Base-by-base conservation (phyloP, 2,797 vertebrate species). In the Lepilemur septentrionalis region DNA sequence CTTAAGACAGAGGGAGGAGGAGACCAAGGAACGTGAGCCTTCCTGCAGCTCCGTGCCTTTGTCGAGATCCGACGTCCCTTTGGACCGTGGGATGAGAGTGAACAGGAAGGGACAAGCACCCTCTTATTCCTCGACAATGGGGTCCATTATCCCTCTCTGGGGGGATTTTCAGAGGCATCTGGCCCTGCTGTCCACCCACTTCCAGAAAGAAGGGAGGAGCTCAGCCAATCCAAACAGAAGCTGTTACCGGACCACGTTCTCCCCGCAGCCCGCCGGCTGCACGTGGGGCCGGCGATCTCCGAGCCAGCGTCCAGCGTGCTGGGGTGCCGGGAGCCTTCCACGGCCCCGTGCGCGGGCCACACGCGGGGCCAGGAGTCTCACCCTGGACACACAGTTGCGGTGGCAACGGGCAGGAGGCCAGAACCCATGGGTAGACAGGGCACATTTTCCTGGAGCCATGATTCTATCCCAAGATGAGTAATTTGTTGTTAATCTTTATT, bases 291-390 rank as follows among this genome's bases (percentile, higher is more conserved):
- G 0, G 3, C 63, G 0, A 32, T 43, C 20, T 10, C 63, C 0
- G 0, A 11, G 32, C 12, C 63, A 4, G 15, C 2, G 61, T 5
- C 41, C 7, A 17, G 32, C 7, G 0, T 0, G 0, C n/a, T 1
- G 28, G n/a, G n/a, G 1, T 1, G 7, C 2, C 0, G 43, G 41
- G 41, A 28, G 28, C 61, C 18, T 61, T 25, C 43, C 7, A 1
- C 22, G 30, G 3, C 1, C 35, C 41, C n/a, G 72, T 0, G 41
- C n/a, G 46, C 15, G 10, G 57, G 30, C 20, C 43, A 11, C 41
- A 2, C 3, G 0, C 35, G 1, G 2, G 22, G 13, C 1, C 0
- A 0, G 1, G 5, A 30, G 8, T 59, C 18, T 61, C n/a, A 41
- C 9, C 28, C 32, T 18, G 32, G 70, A 43, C 17, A 0, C 6